A percentile compares a stretch with the other conserved stretches of the same genome.
These are phyloP conservation scores for Xylota segnis DNA, from an alignment of 2,888 invertebrate genomes.

Conservation along the genomic window DNA sequence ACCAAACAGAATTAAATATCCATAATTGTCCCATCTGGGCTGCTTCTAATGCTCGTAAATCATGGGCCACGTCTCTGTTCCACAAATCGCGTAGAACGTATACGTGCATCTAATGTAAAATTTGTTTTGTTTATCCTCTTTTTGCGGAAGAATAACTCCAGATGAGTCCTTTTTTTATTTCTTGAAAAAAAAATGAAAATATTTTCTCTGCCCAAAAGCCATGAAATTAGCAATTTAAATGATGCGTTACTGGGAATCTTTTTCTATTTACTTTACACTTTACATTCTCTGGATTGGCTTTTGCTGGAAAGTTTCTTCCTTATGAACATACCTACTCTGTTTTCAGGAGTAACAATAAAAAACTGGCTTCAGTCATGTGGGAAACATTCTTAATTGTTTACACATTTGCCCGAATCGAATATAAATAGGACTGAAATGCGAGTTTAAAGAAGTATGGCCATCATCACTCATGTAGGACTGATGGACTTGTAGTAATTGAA, in stretches of 20 bases:
- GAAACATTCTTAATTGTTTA: not conserved
- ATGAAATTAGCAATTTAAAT: conserved; percentile 3
- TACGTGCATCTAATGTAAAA: not conserved
- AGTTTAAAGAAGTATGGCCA: too few species aligned
- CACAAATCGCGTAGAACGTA: not conserved
- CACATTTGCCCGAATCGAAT: not conserved
- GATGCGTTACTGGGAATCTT: not conserved
- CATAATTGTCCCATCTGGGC: conserved; percentile 5
- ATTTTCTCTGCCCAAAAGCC: not conserved
- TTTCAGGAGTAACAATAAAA: not conserved
- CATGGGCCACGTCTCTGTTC: not conserved
- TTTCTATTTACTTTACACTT: conserved; percentile 4
- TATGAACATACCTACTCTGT: not conserved
- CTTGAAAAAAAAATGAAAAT: not conserved
- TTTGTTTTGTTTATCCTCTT: not conserved
- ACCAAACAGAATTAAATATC: not conserved
- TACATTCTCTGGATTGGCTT: not conserved
- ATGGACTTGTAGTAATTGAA: too few species aligned
- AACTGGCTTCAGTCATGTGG: not conserved
- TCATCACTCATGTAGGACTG: too few species aligned
- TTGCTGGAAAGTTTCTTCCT: not conserved
- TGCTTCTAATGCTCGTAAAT: not conserved
- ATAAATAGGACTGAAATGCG: too few species aligned
- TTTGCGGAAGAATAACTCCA: not conserved
- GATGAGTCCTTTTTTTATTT: not conserved